Percentiles rank a stretch among this genome's conserved stretches.
Conservation (phyloP, 1,140 invertebrate genomes). For the Dreissena polymorpha region DNA sequence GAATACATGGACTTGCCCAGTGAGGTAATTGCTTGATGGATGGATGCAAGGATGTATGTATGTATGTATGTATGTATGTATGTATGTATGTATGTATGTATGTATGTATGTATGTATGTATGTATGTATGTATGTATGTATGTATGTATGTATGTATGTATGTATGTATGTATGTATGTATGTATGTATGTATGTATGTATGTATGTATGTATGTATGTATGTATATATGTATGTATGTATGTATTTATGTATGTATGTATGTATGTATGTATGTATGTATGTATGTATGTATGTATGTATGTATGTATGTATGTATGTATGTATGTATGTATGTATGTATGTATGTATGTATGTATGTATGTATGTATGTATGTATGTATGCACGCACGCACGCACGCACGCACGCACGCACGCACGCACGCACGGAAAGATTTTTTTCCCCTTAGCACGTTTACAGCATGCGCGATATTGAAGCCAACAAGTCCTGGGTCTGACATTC, state of each 20-base stretch:
- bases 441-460: too few species aligned
- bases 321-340: slow-evolving; percentile 27
- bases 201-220: slow-evolving; percentile 67
- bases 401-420: slow-evolving; percentile 31
- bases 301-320: slow-evolving; percentile 52
- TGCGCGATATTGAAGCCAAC: too few species aligned
- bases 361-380: slow-evolving; percentile 15
- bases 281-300: slow-evolving; percentile 55
- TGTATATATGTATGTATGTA: slow-evolving; percentile 59
- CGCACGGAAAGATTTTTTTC: too few species aligned
- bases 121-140: slow-evolving; percentile 38
- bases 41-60: slow-evolving; percentile 28
- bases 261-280: slow-evolving; percentile 55
- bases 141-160: slow-evolving; percentile 30
- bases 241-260: slow-evolving; percentile 58
- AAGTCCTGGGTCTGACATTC: too few species aligned
- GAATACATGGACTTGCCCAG: slow-evolving; percentile 91
- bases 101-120: slow-evolving; percentile 45
- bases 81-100: slow-evolving; percentile 42
- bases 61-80: slow-evolving; percentile 37
- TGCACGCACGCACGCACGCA: slow-evolving; percentile 34
- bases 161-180: slow-evolving; percentile 9
- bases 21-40: slow-evolving; percentile 67
- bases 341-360: slow-evolving; percentile 33
- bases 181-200: slow-evolving; percentile 58